Conservation (phyloP, 2,888 invertebrate species). For the Micoletzkya japonica region DNA sequence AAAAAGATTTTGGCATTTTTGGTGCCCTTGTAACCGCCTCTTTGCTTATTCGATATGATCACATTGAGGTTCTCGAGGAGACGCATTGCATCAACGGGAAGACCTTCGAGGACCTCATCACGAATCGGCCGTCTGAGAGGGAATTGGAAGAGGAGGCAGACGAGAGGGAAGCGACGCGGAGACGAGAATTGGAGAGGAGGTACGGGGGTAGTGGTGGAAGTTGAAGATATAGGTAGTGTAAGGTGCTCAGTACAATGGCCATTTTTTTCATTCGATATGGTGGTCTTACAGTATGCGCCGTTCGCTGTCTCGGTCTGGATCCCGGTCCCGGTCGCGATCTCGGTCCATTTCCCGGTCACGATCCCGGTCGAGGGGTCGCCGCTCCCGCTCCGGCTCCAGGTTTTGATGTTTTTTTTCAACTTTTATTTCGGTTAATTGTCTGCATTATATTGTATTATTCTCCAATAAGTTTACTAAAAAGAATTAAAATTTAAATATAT, state of each 20-base stretch:
- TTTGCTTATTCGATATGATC: background rate
- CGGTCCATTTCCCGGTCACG: no score
- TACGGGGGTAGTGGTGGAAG: background rate
- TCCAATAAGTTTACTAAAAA: no score
- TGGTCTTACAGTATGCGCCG: background rate
- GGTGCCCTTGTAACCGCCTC: no score
- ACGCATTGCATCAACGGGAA: conserved; percentile 26
- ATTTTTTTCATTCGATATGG: background rate
- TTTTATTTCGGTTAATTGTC: no score
- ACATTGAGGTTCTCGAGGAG: conserved; percentile 36
- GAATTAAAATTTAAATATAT: no score
- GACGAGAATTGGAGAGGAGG: conserved; percentile 4
- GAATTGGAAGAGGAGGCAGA: conserved; percentile 23
- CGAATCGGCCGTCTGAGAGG: conserved; percentile 4
- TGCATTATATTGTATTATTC: no score
- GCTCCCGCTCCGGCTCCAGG: no score
- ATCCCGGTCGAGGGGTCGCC: no score
- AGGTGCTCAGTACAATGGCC: background rate
- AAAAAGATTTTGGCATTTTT: no score
- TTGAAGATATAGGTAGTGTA: background rate
- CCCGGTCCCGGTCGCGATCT: no score
- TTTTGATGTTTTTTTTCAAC: no score
- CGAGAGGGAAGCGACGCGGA: conserved; percentile 7
- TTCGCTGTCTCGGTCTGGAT: conserved; percentile 16
- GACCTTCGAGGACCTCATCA: conserved; percentile 25